phyloP scores from a whole-genome alignment of 1,140 invertebrate species.

The Apis laboriosa region DNA sequence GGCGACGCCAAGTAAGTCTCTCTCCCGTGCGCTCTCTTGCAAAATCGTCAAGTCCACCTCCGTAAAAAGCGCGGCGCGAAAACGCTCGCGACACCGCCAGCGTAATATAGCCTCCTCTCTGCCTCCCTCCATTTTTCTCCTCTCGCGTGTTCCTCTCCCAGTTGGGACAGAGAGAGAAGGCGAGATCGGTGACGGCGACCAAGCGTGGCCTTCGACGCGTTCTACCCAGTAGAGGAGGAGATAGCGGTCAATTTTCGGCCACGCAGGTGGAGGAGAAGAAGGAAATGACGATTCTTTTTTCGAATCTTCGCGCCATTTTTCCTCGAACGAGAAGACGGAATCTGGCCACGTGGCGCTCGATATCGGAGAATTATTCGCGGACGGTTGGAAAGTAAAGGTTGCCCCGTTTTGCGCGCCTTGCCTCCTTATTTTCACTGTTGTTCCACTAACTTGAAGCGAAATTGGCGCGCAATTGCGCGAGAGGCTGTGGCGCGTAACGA shows the following conservation, averaged over 20 bases:
- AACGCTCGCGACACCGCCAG: conserved; percentile 26
- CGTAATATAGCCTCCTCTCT: not conserved
- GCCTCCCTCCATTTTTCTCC: not conserved
- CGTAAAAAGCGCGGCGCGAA: conserved; percentile 60
- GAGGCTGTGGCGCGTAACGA: not conserved
- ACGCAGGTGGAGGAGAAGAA: not conserved
- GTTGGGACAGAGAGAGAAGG: not conserved
- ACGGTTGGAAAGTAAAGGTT: too few species aligned
- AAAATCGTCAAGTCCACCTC: conserved; percentile 63
- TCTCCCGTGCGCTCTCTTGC: conserved; percentile 44
- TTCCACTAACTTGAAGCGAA: not conserved
- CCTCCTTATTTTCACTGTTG: conserved; percentile 10
- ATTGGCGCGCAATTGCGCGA: not conserved
- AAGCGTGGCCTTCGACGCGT: conserved; percentile 16
- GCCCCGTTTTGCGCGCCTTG: not conserved
- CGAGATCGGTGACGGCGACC: not conserved
- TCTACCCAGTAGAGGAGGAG: not conserved
- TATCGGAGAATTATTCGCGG: too few species aligned
- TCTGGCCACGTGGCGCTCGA: not conserved
- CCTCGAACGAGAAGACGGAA: not conserved
- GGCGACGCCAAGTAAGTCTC: conserved; percentile 53
- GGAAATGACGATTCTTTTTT: not conserved
- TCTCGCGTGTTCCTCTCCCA: too few species aligned
- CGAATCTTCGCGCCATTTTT: not conserved
- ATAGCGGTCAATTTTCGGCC: not conserved